Conservation (phyloP, 1,140 invertebrate species). For the Tetragonula clypearis region DNA sequence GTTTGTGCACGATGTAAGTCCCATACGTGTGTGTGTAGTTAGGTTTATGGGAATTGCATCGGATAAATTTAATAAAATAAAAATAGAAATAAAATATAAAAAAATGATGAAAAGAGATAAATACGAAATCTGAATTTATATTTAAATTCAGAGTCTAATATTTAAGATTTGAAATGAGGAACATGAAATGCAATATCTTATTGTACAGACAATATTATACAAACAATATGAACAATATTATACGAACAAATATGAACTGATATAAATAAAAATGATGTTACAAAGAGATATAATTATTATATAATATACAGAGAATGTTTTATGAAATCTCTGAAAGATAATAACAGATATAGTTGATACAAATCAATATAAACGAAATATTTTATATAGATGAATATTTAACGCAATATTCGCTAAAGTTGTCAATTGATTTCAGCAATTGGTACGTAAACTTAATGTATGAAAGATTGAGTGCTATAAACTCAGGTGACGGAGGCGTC, state of each 20-base stretch:
- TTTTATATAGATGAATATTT: background rate
- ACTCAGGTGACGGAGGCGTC: constrained; percentile 8
- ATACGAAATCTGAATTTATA: background rate
- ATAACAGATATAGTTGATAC: background rate
- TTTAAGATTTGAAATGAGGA: background rate
- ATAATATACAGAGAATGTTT: background rate
- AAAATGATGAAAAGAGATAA: background rate
- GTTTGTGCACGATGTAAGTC: background rate
- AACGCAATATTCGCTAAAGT: background rate
- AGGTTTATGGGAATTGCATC: background rate
- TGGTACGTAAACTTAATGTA: background rate
- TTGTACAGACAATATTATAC: background rate
- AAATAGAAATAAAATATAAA: background rate
- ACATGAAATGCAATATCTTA: background rate
- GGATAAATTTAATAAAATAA: background rate
- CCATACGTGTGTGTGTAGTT: background rate
- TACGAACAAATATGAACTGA: background rate
- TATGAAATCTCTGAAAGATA: background rate
- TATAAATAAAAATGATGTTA: background rate
- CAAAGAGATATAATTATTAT: background rate
- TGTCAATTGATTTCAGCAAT: constrained; percentile 16
- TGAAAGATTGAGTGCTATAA: background rate
- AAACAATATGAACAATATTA: background rate
- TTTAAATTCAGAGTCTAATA: background rate
- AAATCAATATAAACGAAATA: background rate